These are phyloP conservation scores for Bergia puertoricense DNA, from an alignment of 92 coral and sea anemone genomes.

Conservation along the genomic window DNA sequence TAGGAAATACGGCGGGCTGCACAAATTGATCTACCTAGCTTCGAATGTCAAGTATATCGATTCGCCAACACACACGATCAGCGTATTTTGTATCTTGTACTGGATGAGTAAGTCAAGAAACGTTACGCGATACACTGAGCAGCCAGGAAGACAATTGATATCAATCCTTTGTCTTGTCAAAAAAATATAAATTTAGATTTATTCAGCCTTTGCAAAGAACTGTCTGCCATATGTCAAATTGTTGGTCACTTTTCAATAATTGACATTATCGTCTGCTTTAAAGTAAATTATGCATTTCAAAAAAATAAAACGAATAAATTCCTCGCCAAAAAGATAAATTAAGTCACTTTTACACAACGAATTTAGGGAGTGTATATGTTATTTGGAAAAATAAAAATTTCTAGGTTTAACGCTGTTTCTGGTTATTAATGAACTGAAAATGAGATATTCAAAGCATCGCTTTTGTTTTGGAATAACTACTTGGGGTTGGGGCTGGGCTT, in stretches of 20 bases:
- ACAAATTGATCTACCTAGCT: not conserved
- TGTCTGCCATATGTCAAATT: not conserved
- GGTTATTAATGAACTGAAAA: not conserved
- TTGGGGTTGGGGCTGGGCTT: too few species aligned
- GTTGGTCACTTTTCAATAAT: not conserved
- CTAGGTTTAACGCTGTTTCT: not conserved
- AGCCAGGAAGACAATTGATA: not conserved
- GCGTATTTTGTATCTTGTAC: not conserved
- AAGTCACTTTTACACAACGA: not conserved
- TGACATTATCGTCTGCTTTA: not conserved
- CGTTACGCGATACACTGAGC: not conserved
- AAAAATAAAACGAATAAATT: not conserved
- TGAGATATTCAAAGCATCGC: not conserved
- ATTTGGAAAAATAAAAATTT: too few species aligned
- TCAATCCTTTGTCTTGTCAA: not conserved
- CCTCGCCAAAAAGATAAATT: not conserved
- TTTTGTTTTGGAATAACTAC: too few species aligned
- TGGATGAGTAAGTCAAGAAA: not conserved
- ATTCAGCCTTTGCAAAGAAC: not conserved
- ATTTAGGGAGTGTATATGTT: not conserved
- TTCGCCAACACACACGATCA: not conserved
- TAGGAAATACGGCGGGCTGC: not conserved
- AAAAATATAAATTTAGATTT: too few species aligned
- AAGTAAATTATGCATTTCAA: too few species aligned
- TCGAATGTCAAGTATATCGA: not conserved